Percentiles rank a stretch among this genome's conserved stretches.
phyloP scores from a whole-genome alignment of 2,113 vertebrate species.

The Thymallus thymallus region DNA sequence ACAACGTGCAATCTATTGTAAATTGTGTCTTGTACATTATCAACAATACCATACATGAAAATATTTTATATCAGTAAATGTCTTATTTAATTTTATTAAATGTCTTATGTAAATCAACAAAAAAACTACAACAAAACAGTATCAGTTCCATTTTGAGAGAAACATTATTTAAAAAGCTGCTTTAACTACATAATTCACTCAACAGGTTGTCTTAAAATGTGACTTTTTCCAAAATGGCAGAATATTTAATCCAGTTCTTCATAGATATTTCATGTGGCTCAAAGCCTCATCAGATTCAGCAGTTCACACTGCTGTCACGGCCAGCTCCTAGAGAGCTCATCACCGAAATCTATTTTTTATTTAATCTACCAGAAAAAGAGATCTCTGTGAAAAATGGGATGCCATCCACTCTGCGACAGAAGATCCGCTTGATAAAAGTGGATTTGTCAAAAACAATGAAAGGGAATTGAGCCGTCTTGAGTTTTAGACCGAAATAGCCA shows the following conservation, averaged over 20 bases:
- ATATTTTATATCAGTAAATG: constrained; percentile 7
- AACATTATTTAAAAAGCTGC: constrained; percentile 54
- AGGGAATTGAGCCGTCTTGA: constrained; percentile 25
- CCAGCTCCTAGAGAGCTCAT: neutral
- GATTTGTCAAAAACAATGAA: constrained; percentile 47
- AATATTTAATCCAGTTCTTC: constrained; percentile 65
- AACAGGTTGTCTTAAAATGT: constrained; percentile 54
- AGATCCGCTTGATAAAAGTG: constrained; percentile 34
- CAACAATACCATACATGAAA: neutral
- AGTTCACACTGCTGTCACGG: constrained; percentile 4
- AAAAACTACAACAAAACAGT: constrained; percentile 32
- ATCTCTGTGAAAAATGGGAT: neutral
- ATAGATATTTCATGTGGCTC: constrained; percentile 60
- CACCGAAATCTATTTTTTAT: neutral
- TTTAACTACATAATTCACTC: constrained; percentile 62
- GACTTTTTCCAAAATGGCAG: constrained; percentile 42
- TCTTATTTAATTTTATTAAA: no score
- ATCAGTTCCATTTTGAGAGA: constrained; percentile 40
- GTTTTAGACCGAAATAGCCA: constrained; percentile 51
- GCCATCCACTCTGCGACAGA: neutral
- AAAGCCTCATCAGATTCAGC: constrained; percentile 10
- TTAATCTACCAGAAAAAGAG: neutral
- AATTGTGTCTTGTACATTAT: neutral
- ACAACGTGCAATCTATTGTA: no score
- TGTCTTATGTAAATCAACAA: no score